Evolutionary conservation across 1,140 invertebrate genomes (phyloP).

Genomic region (Dendroctonus ponderosae): DNA sequence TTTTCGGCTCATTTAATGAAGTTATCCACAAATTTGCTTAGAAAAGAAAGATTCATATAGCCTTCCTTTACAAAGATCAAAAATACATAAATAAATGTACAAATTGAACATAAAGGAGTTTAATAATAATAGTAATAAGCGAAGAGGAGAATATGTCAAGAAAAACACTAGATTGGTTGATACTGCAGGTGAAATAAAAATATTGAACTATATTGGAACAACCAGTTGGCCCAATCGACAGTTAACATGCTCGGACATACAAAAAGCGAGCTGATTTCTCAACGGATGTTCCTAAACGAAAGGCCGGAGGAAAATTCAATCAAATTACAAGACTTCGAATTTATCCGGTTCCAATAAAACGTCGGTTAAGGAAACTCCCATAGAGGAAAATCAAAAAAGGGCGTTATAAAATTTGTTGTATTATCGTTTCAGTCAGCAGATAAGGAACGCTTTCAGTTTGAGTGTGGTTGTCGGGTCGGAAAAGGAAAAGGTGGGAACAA

Average conservation of each 20-base stretch:
- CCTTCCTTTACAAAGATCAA: no score
- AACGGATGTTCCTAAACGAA: slow-evolving; percentile 5
- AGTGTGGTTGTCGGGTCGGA: slow-evolving; percentile 10
- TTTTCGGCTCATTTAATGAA: no score
- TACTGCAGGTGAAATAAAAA: no score
- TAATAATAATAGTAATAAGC: no score
- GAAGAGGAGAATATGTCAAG: no score
- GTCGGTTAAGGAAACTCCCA: slow-evolving; percentile 21
- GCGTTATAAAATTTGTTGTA: slow-evolving; percentile 28
- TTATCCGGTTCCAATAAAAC: slow-evolving; percentile 26
- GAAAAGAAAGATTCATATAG: no score
- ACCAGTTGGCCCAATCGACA: neutral
- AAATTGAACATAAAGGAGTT: no score
- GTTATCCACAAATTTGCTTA: no score
- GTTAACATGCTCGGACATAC: slow-evolving; percentile 1
- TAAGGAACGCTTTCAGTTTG: slow-evolving; percentile 11
- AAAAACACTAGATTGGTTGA: no score
- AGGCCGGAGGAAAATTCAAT: slow-evolving; percentile 19
- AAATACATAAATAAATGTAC: no score
- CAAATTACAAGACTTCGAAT: slow-evolving; percentile 7
- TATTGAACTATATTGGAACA: no score
- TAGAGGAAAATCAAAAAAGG: slow-evolving; percentile 18
- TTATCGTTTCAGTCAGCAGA: slow-evolving; percentile 17
- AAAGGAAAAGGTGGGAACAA: slow-evolving; percentile 18
- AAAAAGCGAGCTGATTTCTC: neutral